Conservation (phyloP, 1,140 invertebrate genomes). For the Metaphire vulgaris region DNA sequence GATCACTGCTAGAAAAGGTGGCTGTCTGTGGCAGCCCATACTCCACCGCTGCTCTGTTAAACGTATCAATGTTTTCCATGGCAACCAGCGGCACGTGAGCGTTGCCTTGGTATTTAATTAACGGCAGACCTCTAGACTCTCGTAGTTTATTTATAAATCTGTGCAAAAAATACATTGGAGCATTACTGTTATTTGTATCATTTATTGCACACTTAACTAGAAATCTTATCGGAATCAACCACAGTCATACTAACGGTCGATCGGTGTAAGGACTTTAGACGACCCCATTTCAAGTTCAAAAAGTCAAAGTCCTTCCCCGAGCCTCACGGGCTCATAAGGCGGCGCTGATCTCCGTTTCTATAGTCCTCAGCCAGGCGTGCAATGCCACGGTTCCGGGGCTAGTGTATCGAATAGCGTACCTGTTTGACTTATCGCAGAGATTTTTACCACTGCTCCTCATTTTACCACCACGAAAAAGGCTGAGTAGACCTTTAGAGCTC, state of each 20-base stretch:
- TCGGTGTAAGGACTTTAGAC: conserved; percentile 6
- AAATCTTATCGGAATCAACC: neutral
- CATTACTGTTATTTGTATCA: neutral
- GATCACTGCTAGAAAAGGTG: conserved; percentile 37
- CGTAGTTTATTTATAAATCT: conserved; percentile 31
- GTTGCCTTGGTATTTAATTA: conserved; percentile 28
- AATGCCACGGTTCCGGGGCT: too few species aligned
- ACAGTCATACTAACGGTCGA: neutral
- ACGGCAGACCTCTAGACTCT: conserved; percentile 22
- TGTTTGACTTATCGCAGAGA: too few species aligned
- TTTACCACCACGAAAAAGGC: too few species aligned
- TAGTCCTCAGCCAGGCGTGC: too few species aligned
- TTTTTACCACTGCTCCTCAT: too few species aligned
- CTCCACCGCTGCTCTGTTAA: conserved; percentile 41
- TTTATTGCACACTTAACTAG: neutral
- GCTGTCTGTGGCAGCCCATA: conserved; percentile 43
- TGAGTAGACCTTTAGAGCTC: too few species aligned
- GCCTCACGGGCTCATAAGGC: too few species aligned
- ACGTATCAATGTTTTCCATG: conserved; percentile 36
- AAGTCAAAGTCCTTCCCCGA: too few species aligned
- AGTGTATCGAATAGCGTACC: too few species aligned
- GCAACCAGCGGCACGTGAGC: conserved; percentile 27
- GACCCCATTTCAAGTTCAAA: conserved; percentile 9
- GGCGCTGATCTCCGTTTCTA: too few species aligned
- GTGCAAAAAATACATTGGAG: neutral